Percentiles rank a stretch among this genome's conserved stretches.
These are phyloP conservation scores for Mesochorus sp. DNA, from an alignment of 2,888 invertebrate genomes.

Conservation along the genomic window DNA sequence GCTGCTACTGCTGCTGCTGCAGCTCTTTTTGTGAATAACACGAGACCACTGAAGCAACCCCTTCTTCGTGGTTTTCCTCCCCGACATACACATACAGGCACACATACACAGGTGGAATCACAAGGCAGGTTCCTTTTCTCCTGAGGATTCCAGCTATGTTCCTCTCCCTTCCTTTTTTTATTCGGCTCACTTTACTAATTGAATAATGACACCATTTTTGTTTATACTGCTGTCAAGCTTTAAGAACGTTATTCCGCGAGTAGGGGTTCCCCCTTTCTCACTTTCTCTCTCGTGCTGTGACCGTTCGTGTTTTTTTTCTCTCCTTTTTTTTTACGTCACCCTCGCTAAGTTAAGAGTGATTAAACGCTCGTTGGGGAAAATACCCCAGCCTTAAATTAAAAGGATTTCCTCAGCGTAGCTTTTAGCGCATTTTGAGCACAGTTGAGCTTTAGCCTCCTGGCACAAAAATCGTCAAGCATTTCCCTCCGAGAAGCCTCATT, in stretches of 20 bases:
- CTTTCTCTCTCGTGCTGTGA: not conserved
- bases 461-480: conserved; percentile 3
- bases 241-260: not conserved
- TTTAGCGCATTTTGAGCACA: conserved; percentile 25
- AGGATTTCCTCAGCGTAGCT: conserved; percentile 36
- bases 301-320: conserved; percentile 1
- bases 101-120: conserved; percentile 7
- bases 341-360: conserved; percentile 17
- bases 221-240: conserved; percentile 51
- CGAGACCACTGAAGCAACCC: conserved; percentile 17
- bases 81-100: too few relatives aligned
- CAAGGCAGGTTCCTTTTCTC: conserved; percentile 36
- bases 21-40: conserved; percentile 62
- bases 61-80: conserved; percentile 11
- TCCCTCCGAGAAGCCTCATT: conserved; percentile 13
- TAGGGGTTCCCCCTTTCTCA: not conserved
- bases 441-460: conserved; percentile 10
- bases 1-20: too few relatives aligned
- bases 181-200: conserved; percentile 52
- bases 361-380: conserved; percentile 33
- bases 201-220: conserved; percentile 58
- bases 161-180: conserved; percentile 24
- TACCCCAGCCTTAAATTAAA: conserved; percentile 36
- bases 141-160: conserved; percentile 26
- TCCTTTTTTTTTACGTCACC: not conserved